Base-by-base conservation (phyloP, 2,797 vertebrate species). In the Muscicapa comitata region DNA sequence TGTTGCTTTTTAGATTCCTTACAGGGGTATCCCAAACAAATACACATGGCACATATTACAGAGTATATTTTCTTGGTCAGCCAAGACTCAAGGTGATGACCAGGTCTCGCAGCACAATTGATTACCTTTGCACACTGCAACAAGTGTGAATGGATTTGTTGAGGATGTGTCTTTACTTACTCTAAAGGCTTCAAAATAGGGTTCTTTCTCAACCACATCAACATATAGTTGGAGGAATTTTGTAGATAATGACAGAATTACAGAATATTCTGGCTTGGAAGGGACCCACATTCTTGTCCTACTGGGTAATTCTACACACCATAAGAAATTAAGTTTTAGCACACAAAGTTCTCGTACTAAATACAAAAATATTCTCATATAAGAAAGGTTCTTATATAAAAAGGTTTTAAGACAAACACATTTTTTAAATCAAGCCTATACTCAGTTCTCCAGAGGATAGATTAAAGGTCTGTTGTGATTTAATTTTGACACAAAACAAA, bases 71-170 rank as follows among this genome's bases (percentile, higher is more conserved):
- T 66, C 31, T 35, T 21, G 31, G 26, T 35, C 43, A 66, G 26
- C 26, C 61, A 37, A 10, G 37, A 43, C 21, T 50, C 26, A 26
- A 37, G 7, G 15, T 10, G 9, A 28, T 38, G 9, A 21, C 40
- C 17, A 47, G 7, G 25, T 47, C 13, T 54, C 0, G 0, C 31
- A 61, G 47, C 37, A 47, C 29, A 25, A 29, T 14, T 76, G 7
- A 53, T 61, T 53, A 54, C 33, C 20, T 76, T 86, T 54, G 47
- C 13, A 29, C 5, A 25, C 33, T 29, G 38, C 17, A 76, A 38
- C 16, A 61, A 20, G 7, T 33, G 23, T 33, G 9, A 68, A 45
- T 10, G 4, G 5, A 2, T n/a, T 38, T 67, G 23, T 51, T n/a
- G n/a, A 59, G 28, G 28, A 38, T 38, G 13, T 29, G 11, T 20